A percentile compares a stretch with the other conserved stretches of the same genome.
Evolutionary conservation across 2,797 vertebrate species (phyloP).

Genomic region (Cercopithecus mitis): DNA sequence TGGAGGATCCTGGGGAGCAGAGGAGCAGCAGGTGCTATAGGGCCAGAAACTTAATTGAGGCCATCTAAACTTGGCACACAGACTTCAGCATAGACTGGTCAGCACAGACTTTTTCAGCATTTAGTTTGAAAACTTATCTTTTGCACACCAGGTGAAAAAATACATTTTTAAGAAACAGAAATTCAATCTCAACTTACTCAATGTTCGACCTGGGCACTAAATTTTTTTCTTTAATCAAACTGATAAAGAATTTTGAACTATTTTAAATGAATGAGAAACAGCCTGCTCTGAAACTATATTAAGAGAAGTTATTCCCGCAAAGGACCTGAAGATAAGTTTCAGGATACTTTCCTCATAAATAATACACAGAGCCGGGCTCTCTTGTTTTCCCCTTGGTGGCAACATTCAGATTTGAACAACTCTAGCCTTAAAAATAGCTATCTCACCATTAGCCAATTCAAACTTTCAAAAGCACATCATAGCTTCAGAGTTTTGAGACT

Average conservation of each 20-base stretch:
- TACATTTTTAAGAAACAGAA: not conserved
- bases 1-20: not conserved
- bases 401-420: not conserved
- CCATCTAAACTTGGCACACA: not conserved
- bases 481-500: not conserved
- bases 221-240: not conserved
- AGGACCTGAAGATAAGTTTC: not conserved
- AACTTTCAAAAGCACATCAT: constrained; percentile 21
- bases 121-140: not conserved
- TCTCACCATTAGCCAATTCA: not conserved
- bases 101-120: not conserved
- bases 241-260: not conserved
- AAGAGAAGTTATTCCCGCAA: not conserved
- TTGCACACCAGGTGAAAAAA: not conserved
- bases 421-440: not conserved
- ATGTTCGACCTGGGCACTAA: not conserved
- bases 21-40: not conserved
- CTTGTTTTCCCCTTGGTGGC: not conserved
- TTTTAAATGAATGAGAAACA: constrained; percentile 22
- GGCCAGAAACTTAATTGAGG: not conserved
- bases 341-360: not conserved
- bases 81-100: not conserved
- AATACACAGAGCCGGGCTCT: not conserved
- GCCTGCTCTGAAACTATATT: not conserved
- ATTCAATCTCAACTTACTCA: not conserved